Evolutionary conservation across 1,140 invertebrate genomes (phyloP), one percentile per base, ranked within the genome.

Genomic region (Eriosoma lanigerum): DNA sequence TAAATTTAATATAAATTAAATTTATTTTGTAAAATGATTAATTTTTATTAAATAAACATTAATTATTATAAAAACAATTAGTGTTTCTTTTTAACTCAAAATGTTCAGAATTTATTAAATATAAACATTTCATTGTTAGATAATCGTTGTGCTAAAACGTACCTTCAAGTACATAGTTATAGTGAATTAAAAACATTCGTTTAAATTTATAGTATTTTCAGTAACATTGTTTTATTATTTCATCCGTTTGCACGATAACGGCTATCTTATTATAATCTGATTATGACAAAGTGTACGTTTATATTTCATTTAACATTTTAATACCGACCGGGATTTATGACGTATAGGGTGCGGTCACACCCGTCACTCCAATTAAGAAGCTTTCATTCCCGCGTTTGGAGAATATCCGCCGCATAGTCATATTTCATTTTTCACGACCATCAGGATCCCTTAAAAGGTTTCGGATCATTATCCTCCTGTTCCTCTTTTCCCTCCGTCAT

Each of bases 341-440:
- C 17, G 32, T 12, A n/a, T 19, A 62, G 58, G 58, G 58, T 62
- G 60, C 32, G 32, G 32, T 44, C 19, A 66, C 32, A 44, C 19
- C 19, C 62, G 62, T 66, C 62, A 66, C 32, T 66, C 44, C 62
- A 66, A 66, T 66, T 66, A 44, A 66, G 62, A 32, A 38, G 29
- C 60, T 62, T 60, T 62, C 60, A 6, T 8, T 29, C 32, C 26
- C 19, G 26, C 21, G 13, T 13, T 6, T 60, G 17, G 19, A 29
- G 58, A 10, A n/a, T 44, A 17, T 44, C 1, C 4, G 1, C 3
- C 32, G 19, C 32, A 19, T 19, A 38, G 32, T 66, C 62, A 66
- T 66, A 44, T n/a, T 38, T 66, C 62, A 66, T 66, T 44, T 64
- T 66, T 66, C 32, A 5, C 32, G 3, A 38, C 32, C 8, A 4